Evolutionary conservation across 2,888 invertebrate genomes (phyloP).

Genomic region (Ypsolopha sequella): DNA sequence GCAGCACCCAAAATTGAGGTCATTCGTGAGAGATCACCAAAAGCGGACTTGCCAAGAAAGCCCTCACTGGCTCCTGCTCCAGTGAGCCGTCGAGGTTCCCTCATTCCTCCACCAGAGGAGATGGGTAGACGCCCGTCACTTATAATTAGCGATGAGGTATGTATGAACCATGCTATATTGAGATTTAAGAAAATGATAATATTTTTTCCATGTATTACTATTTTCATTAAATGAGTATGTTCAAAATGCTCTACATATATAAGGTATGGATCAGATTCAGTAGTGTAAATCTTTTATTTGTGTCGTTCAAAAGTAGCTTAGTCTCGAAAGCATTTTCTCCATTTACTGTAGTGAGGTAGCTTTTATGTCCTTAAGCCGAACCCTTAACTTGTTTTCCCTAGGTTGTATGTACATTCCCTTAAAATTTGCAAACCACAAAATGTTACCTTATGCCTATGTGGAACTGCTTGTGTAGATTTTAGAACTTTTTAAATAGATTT

Average conservation of each 20-base stretch:
- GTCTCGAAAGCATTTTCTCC: slow-evolving; percentile 7
- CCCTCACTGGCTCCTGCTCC: slow-evolving; percentile 78
- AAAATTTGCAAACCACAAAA: neutral
- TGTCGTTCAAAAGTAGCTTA: slow-evolving; percentile 32
- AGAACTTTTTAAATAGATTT: slow-evolving; percentile 25
- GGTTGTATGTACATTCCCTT: slow-evolving; percentile 10
- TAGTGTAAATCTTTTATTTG: slow-evolving; percentile 25
- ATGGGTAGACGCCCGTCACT: slow-evolving; percentile 89
- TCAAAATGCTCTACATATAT: neutral
- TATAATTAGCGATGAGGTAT: slow-evolving; percentile 95
- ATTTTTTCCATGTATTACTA: too few relatives aligned
- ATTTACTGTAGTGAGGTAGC: slow-evolving; percentile 29
- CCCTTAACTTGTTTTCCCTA: slow-evolving; percentile 54
- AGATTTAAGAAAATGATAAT: too few relatives aligned
- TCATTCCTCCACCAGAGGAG: slow-evolving; percentile 91
- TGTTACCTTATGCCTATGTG: slow-evolving; percentile 33
- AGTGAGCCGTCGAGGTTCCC: slow-evolving; percentile 78
- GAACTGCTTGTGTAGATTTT: slow-evolving; percentile 17
- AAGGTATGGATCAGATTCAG: neutral
- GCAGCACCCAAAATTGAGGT: slow-evolving; percentile 90
- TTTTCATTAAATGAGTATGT: too few relatives aligned
- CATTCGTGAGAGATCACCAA: slow-evolving; percentile 82
- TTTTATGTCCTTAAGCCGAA: slow-evolving; percentile 56
- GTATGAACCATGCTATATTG: slow-evolving; percentile 23
- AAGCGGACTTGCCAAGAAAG: slow-evolving; percentile 75